Conservation (phyloP, 2,797 vertebrate species). For the Neoniphon sammara region DNA sequence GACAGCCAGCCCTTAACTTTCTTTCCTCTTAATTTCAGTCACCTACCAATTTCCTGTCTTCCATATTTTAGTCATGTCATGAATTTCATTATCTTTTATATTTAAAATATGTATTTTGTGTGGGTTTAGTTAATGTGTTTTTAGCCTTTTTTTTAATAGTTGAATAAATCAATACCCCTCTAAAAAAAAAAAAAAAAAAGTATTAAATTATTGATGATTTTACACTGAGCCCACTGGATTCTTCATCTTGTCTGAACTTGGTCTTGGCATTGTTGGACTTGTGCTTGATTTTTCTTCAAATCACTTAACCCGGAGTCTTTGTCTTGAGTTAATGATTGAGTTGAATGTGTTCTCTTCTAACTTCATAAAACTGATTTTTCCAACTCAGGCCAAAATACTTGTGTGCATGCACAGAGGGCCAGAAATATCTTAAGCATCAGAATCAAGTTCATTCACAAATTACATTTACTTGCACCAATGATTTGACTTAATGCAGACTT, state of each 20-base stretch:
- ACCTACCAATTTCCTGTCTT: neutral
- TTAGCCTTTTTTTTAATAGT: neutral
- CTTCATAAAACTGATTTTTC: constrained; percentile 45
- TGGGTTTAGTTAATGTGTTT: constrained; percentile 8
- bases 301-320: neutral
- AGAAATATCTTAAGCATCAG: neutral
- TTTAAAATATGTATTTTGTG: too few relatives aligned
- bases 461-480: neutral
- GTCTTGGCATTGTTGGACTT: neutral
- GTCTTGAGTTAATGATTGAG: neutral
- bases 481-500: neutral
- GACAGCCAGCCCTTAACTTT: constrained; percentile 32
- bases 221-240: constrained; percentile 23
- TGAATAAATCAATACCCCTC: neutral
- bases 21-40: neutral
- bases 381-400: neutral
- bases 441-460: neutral
- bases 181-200: neutral
- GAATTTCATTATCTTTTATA: too few relatives aligned
- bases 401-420: neutral
- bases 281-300: neutral
- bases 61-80: neutral
- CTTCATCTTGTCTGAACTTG: neutral
- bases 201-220: neutral
- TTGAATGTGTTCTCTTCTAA: neutral